These are phyloP conservation scores for Apodemus sylvaticus DNA, from an alignment of 2,113 vertebrate species.

Conservation along the genomic window DNA sequence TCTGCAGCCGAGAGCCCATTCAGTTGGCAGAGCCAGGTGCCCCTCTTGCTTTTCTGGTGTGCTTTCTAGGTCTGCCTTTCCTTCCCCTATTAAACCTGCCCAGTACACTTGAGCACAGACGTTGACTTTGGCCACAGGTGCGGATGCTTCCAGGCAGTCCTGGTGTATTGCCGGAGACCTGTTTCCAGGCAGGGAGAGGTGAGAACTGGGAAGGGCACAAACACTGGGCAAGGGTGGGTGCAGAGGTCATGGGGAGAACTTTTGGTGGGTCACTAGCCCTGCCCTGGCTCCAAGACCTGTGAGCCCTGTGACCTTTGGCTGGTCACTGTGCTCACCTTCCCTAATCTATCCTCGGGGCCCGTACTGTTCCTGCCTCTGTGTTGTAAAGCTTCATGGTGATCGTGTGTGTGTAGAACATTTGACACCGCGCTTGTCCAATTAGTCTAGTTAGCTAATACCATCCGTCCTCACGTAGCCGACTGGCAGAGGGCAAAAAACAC, in stretches of 20 bases:
- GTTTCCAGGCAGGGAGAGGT: not conserved
- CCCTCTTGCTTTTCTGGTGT: not conserved
- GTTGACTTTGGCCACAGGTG: not conserved
- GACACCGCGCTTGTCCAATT: rapidly evolving
- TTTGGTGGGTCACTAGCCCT: not conserved
- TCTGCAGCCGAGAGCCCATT: not conserved
- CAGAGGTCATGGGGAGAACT: not conserved
- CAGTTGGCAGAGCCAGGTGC: not conserved
- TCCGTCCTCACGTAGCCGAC: not conserved
- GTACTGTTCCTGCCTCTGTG: not conserved
- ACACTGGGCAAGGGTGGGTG: not conserved
- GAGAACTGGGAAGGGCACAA: not conserved
- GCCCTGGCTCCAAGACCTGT: not conserved
- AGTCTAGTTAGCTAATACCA: not conserved
- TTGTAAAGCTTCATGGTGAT: not conserved
- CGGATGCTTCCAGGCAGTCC: not conserved
- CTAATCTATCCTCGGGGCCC: not conserved
- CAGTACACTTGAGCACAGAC: not conserved
- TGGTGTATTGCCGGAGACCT: not conserved
- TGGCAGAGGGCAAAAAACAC: not conserved
- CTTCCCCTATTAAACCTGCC: not conserved
- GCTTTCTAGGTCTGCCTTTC: not conserved
- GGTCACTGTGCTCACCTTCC: not conserved
- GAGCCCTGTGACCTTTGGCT: not conserved
- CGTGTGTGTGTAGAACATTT: not conserved